Evolutionary conservation across 2,888 invertebrate genomes (phyloP), one percentile per base, ranked within the genome.

Genomic region (Drosophila demipolita): DNA sequence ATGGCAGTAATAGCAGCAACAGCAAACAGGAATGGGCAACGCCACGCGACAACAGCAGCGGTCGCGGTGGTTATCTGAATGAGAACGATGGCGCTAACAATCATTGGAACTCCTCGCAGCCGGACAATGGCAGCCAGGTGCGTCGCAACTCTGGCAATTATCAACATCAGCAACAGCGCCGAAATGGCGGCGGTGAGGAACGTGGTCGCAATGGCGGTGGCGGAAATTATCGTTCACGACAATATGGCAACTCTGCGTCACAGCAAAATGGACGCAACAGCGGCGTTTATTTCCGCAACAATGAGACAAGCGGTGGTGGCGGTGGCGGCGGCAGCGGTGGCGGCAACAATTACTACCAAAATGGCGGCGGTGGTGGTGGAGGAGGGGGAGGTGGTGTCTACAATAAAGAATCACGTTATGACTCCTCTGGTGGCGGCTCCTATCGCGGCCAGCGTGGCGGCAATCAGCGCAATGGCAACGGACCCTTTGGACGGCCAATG

Each of bases 251-350:
- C 36, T 89, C 90, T 23, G 83, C 87, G 0, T 81, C 87, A 58
- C 90, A 90, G 50, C 90, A 91, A 45, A 87, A 91, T 33, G 91
- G 90, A 23, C 79, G 90, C 26, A 87, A 91, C 36, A 84, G 89
- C 53, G 85, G 92, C 29, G 91, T 92, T 4, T 92, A 92, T 66
- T 92, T 92, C 90, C 92, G 92, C 50, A 92, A 92, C 73, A 92
- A 92, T 66, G 93, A 92, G 32, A 89, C 90, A 32, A 83, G 82
- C 61, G 85, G 83, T 20, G 79, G 40, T 29, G 29, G 29, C 5
- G 29, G 29, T 5, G 26, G 49, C 20, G 82, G 81, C 15, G 80
- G 82, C 23, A 80, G 83, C 1, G 82, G 80, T 17, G 83, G 83
- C 7, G 79, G 80, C 60, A 87, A 78, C 72, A 82, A 69, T 48